Evolutionary conservation across 2,888 invertebrate genomes (phyloP), one percentile per base, ranked within the genome.

Genomic region (Leucozona laternaria): DNA sequence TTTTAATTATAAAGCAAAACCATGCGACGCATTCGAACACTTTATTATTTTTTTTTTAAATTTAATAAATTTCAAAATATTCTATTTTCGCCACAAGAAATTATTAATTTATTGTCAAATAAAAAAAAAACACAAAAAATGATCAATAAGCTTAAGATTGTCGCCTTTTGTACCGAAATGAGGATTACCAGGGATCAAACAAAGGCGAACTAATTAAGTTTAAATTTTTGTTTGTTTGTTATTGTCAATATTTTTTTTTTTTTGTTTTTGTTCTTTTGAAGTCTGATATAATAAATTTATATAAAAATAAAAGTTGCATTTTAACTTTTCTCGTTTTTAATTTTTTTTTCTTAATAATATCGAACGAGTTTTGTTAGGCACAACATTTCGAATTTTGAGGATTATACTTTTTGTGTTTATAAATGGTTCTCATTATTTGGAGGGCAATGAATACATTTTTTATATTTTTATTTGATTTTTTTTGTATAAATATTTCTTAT

Each of bases 161-260:
- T 71, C 72, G 31, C 78, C 70, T 71, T 86, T 86, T 86, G 78
- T 86, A 31, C 45, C 68, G 53, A 34, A 17, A 64, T 48, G 53
- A 43, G 75, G 81, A 81, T 86, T 86, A 86, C 60, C 75, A 71
- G 57, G 58, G 58, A 45, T 79, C 81, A 71, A 58, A 82, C 86
- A 86, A 82, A 82, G 45, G 75, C 78, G 58, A 71, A 53, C 79
- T 82, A 86, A 86, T 86, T 86, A 81, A 78, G 71, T 81, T 81
- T 81, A 64, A 58, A 71, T 11, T 20, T 71, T 48, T 73, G 53
- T 86, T 81, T 86, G 68, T 86, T 66, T 62, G 25, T 66, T 31
- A 34, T 31, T 66, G 13, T 2, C n/a, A n/a, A n/a, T n/a, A n/a
- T 0, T 57, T 31, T 45, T 11, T 34, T 66, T 37, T n/a, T 20